A percentile compares a stretch with the other conserved stretches of the same genome.
These are phyloP conservation scores for Chorisops tibialis DNA, from an alignment of 2,888 invertebrate genomes.

Conservation along the genomic window DNA sequence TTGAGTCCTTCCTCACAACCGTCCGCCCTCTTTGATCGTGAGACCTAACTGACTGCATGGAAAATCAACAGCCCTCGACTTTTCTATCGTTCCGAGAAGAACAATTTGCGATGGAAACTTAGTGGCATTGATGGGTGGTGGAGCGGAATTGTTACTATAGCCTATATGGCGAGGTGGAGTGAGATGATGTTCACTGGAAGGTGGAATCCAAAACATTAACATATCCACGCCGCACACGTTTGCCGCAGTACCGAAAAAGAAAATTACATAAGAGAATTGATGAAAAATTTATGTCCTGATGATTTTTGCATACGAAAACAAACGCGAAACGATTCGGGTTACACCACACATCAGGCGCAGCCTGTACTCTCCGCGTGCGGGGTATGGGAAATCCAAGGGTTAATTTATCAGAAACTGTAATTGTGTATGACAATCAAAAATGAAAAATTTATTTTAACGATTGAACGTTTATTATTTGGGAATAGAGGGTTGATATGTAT, in stretches of 20 bases:
- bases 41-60: no score
- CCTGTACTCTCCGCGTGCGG: no score
- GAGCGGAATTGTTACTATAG: neutral
- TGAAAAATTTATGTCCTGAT: conserved; percentile 34
- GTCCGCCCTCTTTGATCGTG: neutral
- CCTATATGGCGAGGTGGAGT: neutral
- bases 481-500: neutral
- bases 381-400: neutral
- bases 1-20: neutral
- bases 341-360: conserved; percentile 14
- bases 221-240: conserved; percentile 8
- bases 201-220: conserved; percentile 12
- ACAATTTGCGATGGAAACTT: conserved; percentile 25
- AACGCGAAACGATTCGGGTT: conserved; percentile 18
- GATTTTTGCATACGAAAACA: conserved; percentile 33
- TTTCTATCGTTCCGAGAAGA: conserved; percentile 7
- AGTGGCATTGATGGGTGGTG: conserved; percentile 14
- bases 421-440: conserved; percentile 33
- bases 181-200: neutral
- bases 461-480: conserved; percentile 31
- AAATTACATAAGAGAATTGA: conserved; percentile 33
- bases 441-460: conserved; percentile 34
- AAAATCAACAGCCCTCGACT: conserved; percentile 24
- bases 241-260: conserved; percentile 14
- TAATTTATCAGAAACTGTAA: conserved; percentile 33